phyloP scores from a whole-genome alignment of 2,888 invertebrate genomes.

The Eilema depressum region DNA sequence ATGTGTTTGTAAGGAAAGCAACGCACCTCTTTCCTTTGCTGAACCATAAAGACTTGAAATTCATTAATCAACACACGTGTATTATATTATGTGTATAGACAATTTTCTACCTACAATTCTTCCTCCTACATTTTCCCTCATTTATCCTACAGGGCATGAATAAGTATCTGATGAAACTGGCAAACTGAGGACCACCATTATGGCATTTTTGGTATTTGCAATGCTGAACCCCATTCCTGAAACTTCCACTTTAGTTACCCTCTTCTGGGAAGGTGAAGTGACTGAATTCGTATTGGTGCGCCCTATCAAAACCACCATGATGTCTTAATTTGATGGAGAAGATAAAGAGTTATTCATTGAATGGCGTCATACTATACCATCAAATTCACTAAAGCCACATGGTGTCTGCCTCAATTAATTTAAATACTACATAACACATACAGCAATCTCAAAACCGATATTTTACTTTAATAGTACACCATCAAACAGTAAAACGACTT shows the following conservation, averaged over 20 bases:
- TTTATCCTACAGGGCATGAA: too few species aligned
- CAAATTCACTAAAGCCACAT: background rate
- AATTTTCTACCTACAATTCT: background rate
- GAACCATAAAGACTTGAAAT: background rate
- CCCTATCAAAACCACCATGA: background rate
- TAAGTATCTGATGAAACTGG: too few species aligned
- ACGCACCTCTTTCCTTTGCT: background rate
- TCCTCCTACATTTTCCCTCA: too few species aligned
- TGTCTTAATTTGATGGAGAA: background rate
- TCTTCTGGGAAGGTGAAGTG: too few species aligned
- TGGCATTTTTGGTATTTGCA: too few species aligned
- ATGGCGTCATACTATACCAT: background rate
- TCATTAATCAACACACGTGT: background rate
- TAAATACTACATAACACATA: background rate
- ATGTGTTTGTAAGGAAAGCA: background rate
- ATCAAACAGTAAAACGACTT: slow-evolving; percentile 11
- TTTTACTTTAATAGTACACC: slow-evolving; percentile 18
- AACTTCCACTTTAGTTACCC: too few species aligned
- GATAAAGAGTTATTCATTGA: background rate
- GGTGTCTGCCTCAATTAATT: slow-evolving; percentile 8
- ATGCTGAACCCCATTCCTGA: too few species aligned
- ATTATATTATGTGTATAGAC: too few species aligned
- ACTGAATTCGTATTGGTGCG: too few species aligned
- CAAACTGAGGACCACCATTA: too few species aligned
- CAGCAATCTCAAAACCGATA: slow-evolving; percentile 14